Evolutionary conservation across 1,140 invertebrate species (phyloP).

Genomic region (Physella acuta): DNA sequence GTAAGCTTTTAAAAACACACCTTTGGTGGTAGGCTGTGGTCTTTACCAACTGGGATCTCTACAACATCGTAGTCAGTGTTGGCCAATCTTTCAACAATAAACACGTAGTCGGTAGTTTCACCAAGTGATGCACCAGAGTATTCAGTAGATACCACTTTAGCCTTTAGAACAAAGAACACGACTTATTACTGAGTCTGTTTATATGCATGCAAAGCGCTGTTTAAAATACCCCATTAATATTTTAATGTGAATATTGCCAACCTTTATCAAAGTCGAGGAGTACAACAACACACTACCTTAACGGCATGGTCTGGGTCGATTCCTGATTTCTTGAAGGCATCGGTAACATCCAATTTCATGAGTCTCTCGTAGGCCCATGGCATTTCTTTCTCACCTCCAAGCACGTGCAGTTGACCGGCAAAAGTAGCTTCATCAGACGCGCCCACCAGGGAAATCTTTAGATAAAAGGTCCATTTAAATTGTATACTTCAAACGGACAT

Average conservation of each 20-base stretch:
- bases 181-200: neutral
- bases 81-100: slow-evolving; percentile 13
- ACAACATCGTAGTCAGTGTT: slow-evolving; percentile 18
- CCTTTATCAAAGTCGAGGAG: neutral
- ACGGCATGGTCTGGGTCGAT: slow-evolving; percentile 15
- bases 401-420: slow-evolving; percentile 24
- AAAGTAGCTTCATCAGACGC: neutral
- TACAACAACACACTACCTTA: neutral
- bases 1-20: neutral
- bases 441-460: neutral
- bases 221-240: neutral
- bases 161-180: neutral
- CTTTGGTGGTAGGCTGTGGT: slow-evolving; percentile 9
- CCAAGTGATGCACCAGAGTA: neutral
- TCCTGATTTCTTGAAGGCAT: slow-evolving; percentile 6
- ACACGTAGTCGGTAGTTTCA: neutral
- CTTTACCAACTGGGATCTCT: slow-evolving; percentile 5
- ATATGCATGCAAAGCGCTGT: neutral
- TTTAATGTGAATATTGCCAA: neutral
- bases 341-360: slow-evolving; percentile 28
- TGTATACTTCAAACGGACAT: neutral
- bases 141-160: neutral
- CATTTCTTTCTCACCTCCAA: slow-evolving; percentile 32
- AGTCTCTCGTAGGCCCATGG: slow-evolving; percentile 29
- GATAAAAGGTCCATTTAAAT: neutral